Evolutionary conservation across 2,113 vertebrate species (phyloP).

Genomic region (Lycaon pictus): DNA sequence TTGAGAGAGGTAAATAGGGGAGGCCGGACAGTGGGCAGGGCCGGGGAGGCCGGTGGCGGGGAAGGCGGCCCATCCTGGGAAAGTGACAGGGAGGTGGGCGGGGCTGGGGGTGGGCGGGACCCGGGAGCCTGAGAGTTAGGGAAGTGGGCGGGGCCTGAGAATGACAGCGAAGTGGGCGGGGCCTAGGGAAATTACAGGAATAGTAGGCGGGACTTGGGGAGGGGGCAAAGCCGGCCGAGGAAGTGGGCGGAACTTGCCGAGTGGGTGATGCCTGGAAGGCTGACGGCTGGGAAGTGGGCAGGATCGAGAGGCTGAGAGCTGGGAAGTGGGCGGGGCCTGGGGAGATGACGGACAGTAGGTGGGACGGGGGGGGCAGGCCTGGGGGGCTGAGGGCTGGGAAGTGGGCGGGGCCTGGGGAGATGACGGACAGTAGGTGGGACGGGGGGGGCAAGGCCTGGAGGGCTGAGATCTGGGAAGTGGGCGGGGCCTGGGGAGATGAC

Average conservation of each 20-base stretch:
- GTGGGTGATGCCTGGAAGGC: not conserved
- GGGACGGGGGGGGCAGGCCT: too few relatives aligned
- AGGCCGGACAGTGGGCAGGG: not conserved
- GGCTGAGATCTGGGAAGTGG: too few relatives aligned
- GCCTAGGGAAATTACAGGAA: not conserved
- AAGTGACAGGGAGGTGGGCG: not conserved
- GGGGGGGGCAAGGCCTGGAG: too few relatives aligned
- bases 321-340: not conserved
- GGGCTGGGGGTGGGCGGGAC: not conserved
- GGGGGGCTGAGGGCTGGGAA: rapidly evolving
- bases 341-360: not conserved
- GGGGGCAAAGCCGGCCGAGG: not conserved
- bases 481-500: too few relatives aligned
- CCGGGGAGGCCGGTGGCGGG: not conserved
- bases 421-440: not conserved
- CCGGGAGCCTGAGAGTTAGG: not conserved
- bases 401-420: not conserved
- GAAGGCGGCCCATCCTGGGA: not conserved
- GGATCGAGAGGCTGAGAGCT: not conserved
- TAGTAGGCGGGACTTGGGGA: not conserved
- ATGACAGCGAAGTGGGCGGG: not conserved
- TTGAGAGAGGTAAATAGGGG: not conserved
- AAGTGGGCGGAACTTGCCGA: not conserved
- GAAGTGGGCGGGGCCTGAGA: not conserved
- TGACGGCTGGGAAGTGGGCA: not conserved